phyloP scores from a whole-genome alignment of 1,140 invertebrate genomes.

The Zaprionus capensis region DNA sequence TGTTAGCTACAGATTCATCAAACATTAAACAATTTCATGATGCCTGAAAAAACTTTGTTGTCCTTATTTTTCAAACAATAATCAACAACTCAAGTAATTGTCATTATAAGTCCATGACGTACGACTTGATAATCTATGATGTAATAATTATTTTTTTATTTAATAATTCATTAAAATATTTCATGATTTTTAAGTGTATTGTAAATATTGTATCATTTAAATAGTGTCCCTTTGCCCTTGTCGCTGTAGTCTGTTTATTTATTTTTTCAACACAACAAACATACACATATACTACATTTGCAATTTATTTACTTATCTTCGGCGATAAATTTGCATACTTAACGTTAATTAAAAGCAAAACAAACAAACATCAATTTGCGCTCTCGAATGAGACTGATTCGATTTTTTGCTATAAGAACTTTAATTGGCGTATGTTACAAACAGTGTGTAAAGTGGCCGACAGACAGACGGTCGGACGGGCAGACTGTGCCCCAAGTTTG shows the following conservation, averaged over 20 bases:
- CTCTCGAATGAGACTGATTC: slow-evolving; percentile 43
- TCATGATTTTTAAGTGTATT: not conserved
- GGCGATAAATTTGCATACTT: slow-evolving; percentile 59
- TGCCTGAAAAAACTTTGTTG: not conserved
- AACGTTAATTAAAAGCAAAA: slow-evolving; percentile 62
- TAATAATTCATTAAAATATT: not conserved
- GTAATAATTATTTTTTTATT: not conserved
- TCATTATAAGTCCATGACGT: not conserved
- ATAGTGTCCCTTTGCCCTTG: not conserved
- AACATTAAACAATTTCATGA: not conserved
- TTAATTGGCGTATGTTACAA: slow-evolving; percentile 50
- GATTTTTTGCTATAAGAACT: slow-evolving; percentile 49
- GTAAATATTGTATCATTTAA: not conserved
- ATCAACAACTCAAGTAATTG: not conserved
- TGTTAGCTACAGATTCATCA: not conserved
- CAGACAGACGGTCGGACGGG: not conserved
- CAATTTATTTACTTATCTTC: slow-evolving; percentile 46
- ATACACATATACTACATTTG: slow-evolving; percentile 11
- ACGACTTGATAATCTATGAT: not conserved
- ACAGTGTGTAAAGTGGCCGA: slow-evolving; percentile 46
- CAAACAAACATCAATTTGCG: slow-evolving; percentile 27
- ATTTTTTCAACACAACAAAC: slow-evolving; percentile 2
- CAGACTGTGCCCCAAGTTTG: slow-evolving; percentile 14
- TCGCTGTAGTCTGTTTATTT: not conserved
- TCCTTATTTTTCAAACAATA: not conserved